Evolutionary conservation across 2,888 invertebrate species (phyloP).

Genomic region (Trissonchulus latispiculum): DNA sequence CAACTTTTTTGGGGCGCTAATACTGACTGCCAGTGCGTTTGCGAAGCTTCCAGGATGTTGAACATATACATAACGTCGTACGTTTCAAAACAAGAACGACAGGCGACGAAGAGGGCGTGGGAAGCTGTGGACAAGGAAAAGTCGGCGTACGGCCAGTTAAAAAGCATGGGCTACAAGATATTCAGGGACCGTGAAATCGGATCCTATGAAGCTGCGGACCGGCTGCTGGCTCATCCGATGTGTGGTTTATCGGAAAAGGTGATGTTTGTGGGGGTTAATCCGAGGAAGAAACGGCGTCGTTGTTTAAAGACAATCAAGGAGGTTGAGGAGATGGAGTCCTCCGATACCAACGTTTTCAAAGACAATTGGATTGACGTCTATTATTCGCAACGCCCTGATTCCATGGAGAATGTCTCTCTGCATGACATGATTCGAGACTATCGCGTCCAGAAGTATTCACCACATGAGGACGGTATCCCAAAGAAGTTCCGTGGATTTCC

Average conservation of each 20-base stretch:
- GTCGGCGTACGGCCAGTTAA: neutral
- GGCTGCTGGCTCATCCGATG: neutral
- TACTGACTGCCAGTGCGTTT: slow-evolving; percentile 19
- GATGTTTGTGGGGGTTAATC: neutral
- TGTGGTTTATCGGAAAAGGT: neutral
- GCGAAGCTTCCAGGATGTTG: neutral
- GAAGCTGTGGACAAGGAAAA: neutral
- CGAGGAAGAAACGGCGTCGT: neutral
- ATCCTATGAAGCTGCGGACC: slow-evolving; percentile 2
- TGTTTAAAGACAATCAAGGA: neutral
- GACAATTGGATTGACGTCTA: neutral
- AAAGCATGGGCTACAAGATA: neutral
- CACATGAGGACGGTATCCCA: too few species aligned
- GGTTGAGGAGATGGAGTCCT: neutral
- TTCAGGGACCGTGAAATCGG: slow-evolving; percentile 3
- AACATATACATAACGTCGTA: slow-evolving; percentile 8
- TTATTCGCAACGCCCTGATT: neutral
- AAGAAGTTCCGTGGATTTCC: neutral
- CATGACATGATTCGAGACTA: neutral
- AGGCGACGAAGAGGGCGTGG: neutral
- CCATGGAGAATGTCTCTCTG: neutral
- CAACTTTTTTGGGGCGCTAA: slow-evolving; percentile 17
- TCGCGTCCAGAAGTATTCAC: too few species aligned
- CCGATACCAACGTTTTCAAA: neutral
- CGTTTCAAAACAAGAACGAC: slow-evolving; percentile 11